A percentile compares a stretch with the other conserved stretches of the same genome.
Evolutionary conservation across 2,888 invertebrate genomes (phyloP).

Genomic region (Pogonocherus hispidulus): DNA sequence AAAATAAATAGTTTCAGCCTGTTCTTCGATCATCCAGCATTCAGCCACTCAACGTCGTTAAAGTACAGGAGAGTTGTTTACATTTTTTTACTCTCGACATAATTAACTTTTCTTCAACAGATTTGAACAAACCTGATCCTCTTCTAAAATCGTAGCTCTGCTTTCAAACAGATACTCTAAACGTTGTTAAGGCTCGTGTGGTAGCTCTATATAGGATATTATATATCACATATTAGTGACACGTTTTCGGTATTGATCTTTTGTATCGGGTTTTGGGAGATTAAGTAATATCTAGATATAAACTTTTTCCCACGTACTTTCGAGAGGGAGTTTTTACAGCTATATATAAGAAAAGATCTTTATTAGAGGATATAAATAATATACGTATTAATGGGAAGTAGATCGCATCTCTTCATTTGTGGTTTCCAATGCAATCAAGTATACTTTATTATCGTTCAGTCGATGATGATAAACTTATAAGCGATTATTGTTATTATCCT

Average conservation of each 20-base stretch:
- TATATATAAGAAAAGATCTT: conserved; percentile 2
- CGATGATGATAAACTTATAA: no score
- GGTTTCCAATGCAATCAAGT: background rate
- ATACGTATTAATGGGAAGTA: background rate
- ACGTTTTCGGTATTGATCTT: conserved; percentile 25
- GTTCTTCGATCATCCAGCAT: no score
- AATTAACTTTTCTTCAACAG: no score
- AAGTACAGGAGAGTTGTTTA: no score
- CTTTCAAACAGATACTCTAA: no score
- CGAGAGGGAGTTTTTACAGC: background rate
- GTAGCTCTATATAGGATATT: background rate
- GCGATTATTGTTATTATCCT: background rate
- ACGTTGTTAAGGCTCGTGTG: no score
- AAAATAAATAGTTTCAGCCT: no score
- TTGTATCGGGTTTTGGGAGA: conserved; percentile 17
- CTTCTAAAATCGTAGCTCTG: no score
- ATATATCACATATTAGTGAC: conserved; percentile 21
- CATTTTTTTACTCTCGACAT: no score
- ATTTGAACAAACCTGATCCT: no score
- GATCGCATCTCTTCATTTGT: background rate
- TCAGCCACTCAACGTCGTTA: no score
- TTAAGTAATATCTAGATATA: conserved; percentile 31
- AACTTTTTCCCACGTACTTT: conserved; percentile 20
- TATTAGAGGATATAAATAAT: conserved; percentile 18
- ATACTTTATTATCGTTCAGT: background rate